These are phyloP conservation scores for Dilophus febrilis DNA, from an alignment of 2,888 invertebrate species.

Conservation along the genomic window DNA sequence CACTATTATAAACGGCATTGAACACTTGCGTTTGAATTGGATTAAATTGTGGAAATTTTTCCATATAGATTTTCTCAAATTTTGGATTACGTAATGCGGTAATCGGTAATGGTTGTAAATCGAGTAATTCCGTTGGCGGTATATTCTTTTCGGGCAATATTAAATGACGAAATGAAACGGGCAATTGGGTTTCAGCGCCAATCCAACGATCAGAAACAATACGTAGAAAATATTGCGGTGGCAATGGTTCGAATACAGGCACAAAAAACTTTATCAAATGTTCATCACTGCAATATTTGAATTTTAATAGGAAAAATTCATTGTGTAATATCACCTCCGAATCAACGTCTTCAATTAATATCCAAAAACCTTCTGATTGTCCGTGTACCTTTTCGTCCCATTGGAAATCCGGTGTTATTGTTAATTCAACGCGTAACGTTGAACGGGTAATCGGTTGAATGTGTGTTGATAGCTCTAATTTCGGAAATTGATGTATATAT, in stretches of 20 bases:
- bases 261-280: slow-evolving; percentile 96
- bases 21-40: slow-evolving; percentile 99
- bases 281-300: slow-evolving; percentile 86
- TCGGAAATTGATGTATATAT: slow-evolving; percentile 78
- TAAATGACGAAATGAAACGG: slow-evolving; percentile 92
- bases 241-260: slow-evolving; percentile 94
- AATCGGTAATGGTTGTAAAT: slow-evolving; percentile 89
- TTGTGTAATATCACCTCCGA: slow-evolving; percentile 86
- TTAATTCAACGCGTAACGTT: slow-evolving; percentile 86
- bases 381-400: slow-evolving; percentile 93
- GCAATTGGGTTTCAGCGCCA: slow-evolving; percentile 87
- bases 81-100: slow-evolving; percentile 77
- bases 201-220: slow-evolving; percentile 86
- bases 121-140: slow-evolving; percentile 92
- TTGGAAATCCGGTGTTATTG: slow-evolving; percentile 96
- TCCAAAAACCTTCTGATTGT: slow-evolving; percentile 75
- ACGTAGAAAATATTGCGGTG: slow-evolving; percentile 92
- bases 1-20: slow-evolving; percentile 94
- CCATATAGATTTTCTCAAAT: slow-evolving; percentile 71
- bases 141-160: slow-evolving; percentile 96
- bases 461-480: slow-evolving; percentile 87
- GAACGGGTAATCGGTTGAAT: slow-evolving; percentile 94
- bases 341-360: slow-evolving; percentile 73
- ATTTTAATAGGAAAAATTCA: slow-evolving; percentile 85
- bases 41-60: slow-evolving; percentile 86